These are phyloP conservation scores for Channa maculata DNA, from an alignment of 2,113 vertebrate species.

Conservation along the genomic window DNA sequence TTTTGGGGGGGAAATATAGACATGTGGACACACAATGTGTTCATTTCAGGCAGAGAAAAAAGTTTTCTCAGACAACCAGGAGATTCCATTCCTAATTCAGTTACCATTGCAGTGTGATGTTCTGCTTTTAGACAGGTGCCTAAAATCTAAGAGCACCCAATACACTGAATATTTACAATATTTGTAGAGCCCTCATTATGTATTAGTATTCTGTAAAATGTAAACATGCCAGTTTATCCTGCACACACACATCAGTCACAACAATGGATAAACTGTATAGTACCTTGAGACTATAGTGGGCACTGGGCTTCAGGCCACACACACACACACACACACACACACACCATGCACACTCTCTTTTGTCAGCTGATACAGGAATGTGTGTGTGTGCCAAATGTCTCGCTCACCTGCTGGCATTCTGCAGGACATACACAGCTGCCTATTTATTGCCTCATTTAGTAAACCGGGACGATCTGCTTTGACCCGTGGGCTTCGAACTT, in stretches of 20 bases:
- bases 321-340: constrained; percentile 24
- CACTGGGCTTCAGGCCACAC: constrained; percentile 16
- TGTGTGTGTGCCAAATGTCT: constrained; percentile 61
- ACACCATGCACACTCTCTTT: constrained; percentile 35
- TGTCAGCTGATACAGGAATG: constrained; percentile 76
- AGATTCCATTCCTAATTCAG: too few species aligned
- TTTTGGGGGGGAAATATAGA: too few species aligned
- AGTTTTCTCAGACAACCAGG: too few species aligned
- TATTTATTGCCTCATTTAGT: constrained; percentile 11
- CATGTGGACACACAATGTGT: too few species aligned
- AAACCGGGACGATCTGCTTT: constrained; percentile 7
- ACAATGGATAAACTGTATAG: constrained; percentile 1
- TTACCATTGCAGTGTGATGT: too few species aligned
- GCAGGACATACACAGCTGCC: constrained; percentile 34
- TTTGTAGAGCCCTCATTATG: too few species aligned
- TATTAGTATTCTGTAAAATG: too few species aligned
- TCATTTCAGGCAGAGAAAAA: too few species aligned
- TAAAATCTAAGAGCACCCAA: background rate
- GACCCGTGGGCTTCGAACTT: constrained; percentile 25
- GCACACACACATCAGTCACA: background rate
- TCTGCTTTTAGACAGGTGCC: background rate
- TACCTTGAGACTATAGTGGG: background rate
- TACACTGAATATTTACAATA: too few species aligned
- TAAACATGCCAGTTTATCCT: background rate
- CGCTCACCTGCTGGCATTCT: constrained; percentile 69